Evolutionary conservation across 2,888 invertebrate species (phyloP).

Genomic region (Drosophila tanythrix): DNA sequence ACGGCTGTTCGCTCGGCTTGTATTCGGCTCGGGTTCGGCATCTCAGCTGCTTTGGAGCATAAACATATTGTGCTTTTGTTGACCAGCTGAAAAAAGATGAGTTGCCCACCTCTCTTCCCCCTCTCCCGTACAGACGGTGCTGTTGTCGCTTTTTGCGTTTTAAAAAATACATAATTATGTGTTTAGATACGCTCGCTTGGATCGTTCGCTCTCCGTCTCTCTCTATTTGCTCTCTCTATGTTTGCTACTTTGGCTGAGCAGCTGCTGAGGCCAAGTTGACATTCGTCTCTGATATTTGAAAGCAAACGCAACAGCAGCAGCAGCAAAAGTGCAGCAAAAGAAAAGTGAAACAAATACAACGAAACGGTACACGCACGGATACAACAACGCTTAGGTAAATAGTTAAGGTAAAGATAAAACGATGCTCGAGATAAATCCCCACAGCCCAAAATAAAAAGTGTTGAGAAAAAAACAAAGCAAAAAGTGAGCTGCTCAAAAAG

Average conservation of each 20-base stretch:
- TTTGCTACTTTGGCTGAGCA: constrained; percentile 56
- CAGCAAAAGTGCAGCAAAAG: constrained; percentile 66
- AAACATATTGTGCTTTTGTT: constrained; percentile 66
- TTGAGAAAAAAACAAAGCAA: constrained; percentile 3
- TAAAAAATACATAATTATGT: constrained; percentile 81
- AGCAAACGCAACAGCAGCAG: constrained; percentile 68
- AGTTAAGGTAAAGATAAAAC: constrained; percentile 27
- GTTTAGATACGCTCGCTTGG: constrained; percentile 69
- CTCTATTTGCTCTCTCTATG: background rate
- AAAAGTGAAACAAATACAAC: constrained; percentile 63
- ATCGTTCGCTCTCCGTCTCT: constrained; percentile 16
- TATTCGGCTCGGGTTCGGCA: constrained; percentile 22
- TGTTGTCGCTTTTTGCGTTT: constrained; percentile 75
- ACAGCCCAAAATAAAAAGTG: constrained; percentile 17
- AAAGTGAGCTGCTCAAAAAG: constrained; percentile 10
- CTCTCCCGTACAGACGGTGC: background rate
- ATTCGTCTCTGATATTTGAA: constrained; percentile 80
- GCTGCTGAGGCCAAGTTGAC: constrained; percentile 57
- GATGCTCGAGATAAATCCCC: constrained; percentile 15
- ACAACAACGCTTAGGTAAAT: constrained; percentile 46
- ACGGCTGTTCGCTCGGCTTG: background rate
- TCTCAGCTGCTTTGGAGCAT: constrained; percentile 76
- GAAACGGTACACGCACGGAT: constrained; percentile 4
- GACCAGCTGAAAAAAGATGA: constrained; percentile 41
- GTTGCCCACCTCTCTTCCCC: background rate